phyloP scores from a whole-genome alignment of 2,113 vertebrate species.

The Lucifuga dentata region DNA sequence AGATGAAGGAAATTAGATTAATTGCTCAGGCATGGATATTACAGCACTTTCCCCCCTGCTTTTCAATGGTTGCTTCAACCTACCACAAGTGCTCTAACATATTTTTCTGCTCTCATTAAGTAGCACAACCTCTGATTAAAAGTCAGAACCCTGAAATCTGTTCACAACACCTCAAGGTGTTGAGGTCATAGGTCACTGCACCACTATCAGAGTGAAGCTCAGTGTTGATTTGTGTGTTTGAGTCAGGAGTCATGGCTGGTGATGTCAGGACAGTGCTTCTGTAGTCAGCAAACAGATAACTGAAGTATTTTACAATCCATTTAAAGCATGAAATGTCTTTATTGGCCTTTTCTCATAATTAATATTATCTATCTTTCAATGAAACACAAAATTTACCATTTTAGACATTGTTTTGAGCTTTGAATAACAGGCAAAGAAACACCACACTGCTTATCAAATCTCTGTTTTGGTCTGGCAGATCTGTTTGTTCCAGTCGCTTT shows the following conservation, averaged over 20 bases:
- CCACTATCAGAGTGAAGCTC: neutral
- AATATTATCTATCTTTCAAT: too few species aligned
- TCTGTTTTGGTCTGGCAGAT: too few species aligned
- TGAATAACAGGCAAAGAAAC: too few species aligned
- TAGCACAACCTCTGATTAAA: conserved; percentile 41
- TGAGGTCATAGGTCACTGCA: neutral
- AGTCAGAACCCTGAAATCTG: conserved; percentile 29
- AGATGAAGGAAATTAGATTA: conserved; percentile 33
- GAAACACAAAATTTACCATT: too few species aligned
- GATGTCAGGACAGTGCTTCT: neutral
- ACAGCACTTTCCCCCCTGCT: conserved; percentile 14
- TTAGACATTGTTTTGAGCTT: too few species aligned
- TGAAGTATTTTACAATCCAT: too few species aligned
- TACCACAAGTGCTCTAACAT: conserved; percentile 28
- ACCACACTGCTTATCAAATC: too few species aligned
- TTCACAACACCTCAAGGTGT: conserved; percentile 15
- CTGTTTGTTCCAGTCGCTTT: too few species aligned
- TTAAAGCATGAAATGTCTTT: too few species aligned
- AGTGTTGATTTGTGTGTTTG: conserved; percentile 11
- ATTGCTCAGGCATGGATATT: conserved; percentile 24
- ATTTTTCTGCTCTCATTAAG: conserved; percentile 45
- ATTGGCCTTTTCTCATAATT: too few species aligned
- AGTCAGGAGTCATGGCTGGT: neutral
- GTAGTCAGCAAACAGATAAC: too few species aligned
- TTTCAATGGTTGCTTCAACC: conserved; percentile 17